phyloP scores from a whole-genome alignment of 2,888 invertebrate genomes.

The Microchrysa polita region DNA sequence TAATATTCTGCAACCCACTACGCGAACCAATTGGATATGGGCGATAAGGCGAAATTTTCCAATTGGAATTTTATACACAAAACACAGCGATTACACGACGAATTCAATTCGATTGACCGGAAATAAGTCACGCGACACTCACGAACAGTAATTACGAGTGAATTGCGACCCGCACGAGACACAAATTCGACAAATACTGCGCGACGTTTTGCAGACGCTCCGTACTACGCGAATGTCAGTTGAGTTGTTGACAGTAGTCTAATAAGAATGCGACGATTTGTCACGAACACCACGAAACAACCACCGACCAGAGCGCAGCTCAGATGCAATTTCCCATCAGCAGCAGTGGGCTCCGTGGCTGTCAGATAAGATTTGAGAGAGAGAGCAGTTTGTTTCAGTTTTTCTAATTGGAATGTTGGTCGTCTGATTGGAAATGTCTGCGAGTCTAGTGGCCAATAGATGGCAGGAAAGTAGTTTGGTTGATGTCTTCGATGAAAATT shows the following conservation, averaged over 20 bases:
- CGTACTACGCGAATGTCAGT: conserved; percentile 6
- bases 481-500: no score
- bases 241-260: conserved; percentile 39
- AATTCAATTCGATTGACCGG: background rate
- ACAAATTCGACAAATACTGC: conserved; percentile 13
- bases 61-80: conserved; percentile 1
- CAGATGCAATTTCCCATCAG: conserved; percentile 9
- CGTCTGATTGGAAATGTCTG: conserved; percentile 9
- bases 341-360: no score
- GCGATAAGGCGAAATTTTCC: conserved; percentile 19
- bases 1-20: conserved; percentile 7
- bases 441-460: background rate
- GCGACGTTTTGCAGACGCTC: conserved; percentile 28
- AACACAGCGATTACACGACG: background rate
- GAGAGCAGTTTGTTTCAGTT: background rate
- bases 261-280: conserved; percentile 14
- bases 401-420: conserved; percentile 24
- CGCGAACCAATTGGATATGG: no score
- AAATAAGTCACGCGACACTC: background rate
- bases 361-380: conserved; percentile 17
- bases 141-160: background rate
- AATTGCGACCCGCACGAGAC: conserved; percentile 6
- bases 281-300: conserved; percentile 4
- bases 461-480: background rate
- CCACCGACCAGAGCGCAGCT: conserved; percentile 2